A percentile compares a stretch with the other conserved stretches of the same genome.
Evolutionary conservation across 1,140 invertebrate species (phyloP).

Genomic region (Sinella curviseta): DNA sequence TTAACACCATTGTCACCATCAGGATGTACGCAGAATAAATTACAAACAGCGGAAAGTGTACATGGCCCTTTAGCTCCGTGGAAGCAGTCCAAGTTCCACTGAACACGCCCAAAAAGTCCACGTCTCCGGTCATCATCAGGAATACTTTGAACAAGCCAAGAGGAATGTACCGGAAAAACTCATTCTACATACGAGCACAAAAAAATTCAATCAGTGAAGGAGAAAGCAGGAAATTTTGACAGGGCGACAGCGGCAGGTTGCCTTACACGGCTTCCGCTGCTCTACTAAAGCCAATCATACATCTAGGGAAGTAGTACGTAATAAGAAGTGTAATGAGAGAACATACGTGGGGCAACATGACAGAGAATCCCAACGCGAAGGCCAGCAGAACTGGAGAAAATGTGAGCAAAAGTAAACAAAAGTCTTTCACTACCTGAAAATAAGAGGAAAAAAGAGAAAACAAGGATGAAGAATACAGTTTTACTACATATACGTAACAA

Average conservation of each 20-base stretch:
- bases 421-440: conserved; percentile 26
- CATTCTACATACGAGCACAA: conserved; percentile 1
- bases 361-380: conserved; percentile 39
- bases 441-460: too few relatives aligned
- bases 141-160: conserved; percentile 63
- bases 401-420: conserved; percentile 28
- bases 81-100: neutral
- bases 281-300: too few relatives aligned
- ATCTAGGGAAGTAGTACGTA: too few relatives aligned
- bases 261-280: too few relatives aligned
- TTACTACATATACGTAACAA: too few relatives aligned
- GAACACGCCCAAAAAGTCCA: conserved; percentile 67
- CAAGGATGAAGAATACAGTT: too few relatives aligned
- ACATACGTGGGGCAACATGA: conserved; percentile 37
- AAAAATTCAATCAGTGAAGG: conserved; percentile 11
- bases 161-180: conserved; percentile 59
- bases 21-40: conserved; percentile 72
- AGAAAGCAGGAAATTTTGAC: too few relatives aligned
- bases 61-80: conserved; percentile 62
- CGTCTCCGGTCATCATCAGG: conserved; percentile 87
- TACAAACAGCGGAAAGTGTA: conserved; percentile 63
- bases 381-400: conserved; percentile 31
- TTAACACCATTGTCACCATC: conserved; percentile 76
- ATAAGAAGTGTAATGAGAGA: too few relatives aligned
- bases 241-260: too few relatives aligned